Base-by-base conservation (phyloP, 2,888 invertebrate species). In the Biston betularia region DNA sequence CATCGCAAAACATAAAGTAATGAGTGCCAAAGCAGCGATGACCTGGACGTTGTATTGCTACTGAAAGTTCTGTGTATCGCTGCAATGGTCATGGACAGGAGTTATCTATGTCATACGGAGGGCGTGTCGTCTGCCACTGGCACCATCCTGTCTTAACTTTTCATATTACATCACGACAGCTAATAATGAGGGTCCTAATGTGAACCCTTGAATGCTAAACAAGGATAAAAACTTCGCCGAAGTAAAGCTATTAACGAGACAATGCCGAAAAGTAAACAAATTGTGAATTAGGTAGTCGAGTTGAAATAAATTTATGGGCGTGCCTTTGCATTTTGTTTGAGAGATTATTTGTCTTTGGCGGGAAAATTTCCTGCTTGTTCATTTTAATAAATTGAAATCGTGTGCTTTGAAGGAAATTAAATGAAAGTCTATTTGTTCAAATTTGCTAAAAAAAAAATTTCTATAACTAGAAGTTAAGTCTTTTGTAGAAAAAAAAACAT, bases 151-250 rank as follows among this genome's bases (percentile, higher is more conserved):
- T 81, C 79, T 74, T 71, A 86, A 87, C 80, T 84, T 86, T 86
- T 82, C 80, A 78, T 83, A 83, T 82, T 82, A 84, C 76, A 76
- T 74, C 66, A 35, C 59, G 76, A 73, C 80, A 80, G 81, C 79
- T 82, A 80, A 80, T 84, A 84, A 83, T 84, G 78, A 80, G 79
- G 81, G 79, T 78, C 75, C 78, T 79, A 73, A 79, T 76, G 78
- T 77, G 78, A 79, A 77, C 79, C 79, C 78, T 82, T 79, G 77
- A 82, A 82, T 79, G 78, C 78, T 77, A 81, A 79, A 84, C 79
- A 79, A 76, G 79, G 73, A 75, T 77, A 68, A 64, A 38, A 80
- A 83, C 75, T 79, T 79, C 71, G 75, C 75, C 61, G 63, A 79
- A 81, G 75, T 81, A 75, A 67, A 74, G 74, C 79, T 78, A 78